These are phyloP conservation scores for Eilema caniola DNA, from an alignment of 2,888 invertebrate genomes.

Conservation along the genomic window DNA sequence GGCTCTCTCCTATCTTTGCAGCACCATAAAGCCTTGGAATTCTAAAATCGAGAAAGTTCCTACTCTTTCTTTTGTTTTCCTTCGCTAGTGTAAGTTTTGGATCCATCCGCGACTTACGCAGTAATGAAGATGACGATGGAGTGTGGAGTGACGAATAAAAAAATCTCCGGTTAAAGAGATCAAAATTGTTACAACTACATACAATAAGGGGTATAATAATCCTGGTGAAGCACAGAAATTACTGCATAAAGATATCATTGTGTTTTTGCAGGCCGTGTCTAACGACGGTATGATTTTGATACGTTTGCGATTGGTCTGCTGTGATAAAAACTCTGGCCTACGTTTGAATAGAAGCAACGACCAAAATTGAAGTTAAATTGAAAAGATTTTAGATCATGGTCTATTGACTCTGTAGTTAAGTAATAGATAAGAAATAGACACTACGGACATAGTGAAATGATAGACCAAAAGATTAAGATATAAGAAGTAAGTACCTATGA, in stretches of 20 bases:
- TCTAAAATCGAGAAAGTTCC: no score
- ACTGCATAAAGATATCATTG: slow-evolving; percentile 33
- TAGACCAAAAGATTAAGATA: no score
- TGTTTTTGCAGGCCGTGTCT: slow-evolving; percentile 42
- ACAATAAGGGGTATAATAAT: not conserved
- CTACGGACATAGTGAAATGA: no score
- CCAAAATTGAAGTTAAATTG: not conserved
- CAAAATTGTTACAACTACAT: not conserved
- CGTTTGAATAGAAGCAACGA: not conserved
- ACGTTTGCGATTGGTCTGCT: not conserved
- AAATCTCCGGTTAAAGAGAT: not conserved
- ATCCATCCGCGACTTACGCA: no score
- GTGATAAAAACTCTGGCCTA: not conserved
- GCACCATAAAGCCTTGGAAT: no score
- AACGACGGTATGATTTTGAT: slow-evolving; percentile 22
- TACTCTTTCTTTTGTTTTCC: no score
- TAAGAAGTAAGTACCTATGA: no score
- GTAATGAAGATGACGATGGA: no score
- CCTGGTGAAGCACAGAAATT: slow-evolving; percentile 19
- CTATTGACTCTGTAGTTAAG: not conserved
- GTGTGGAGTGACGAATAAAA: no score
- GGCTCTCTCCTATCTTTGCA: no score
- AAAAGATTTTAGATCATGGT: not conserved
- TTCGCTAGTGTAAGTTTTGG: no score
- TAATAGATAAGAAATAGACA: no score